Conservation (phyloP, 2,888 invertebrate genomes). For the Eupelmus urozonus region DNA sequence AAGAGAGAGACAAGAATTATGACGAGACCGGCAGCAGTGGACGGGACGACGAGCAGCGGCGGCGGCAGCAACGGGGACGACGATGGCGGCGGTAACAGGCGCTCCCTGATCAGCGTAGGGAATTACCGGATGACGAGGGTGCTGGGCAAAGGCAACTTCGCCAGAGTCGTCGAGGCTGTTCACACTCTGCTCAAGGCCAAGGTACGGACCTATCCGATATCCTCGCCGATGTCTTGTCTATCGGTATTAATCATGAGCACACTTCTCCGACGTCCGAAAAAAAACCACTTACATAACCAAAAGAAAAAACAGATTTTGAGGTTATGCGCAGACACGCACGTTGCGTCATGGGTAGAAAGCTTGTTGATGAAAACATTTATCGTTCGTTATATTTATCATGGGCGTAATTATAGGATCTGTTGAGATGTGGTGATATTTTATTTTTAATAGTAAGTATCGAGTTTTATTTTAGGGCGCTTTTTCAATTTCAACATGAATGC, state of each 20-base stretch:
- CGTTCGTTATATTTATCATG: not conserved
- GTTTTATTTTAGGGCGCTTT: too few relatives aligned
- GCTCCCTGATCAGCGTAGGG: constrained; percentile 81
- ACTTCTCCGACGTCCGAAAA: not conserved
- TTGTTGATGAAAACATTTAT: constrained; percentile 8
- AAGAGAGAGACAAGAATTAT: constrained; percentile 18
- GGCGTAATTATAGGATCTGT: not conserved
- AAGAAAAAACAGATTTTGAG: constrained; percentile 1
- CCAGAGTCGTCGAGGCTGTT: constrained; percentile 85
- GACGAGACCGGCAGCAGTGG: not conserved
- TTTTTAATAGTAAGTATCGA: constrained; percentile 8
- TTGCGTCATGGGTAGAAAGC: constrained; percentile 26
- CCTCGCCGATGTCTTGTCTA: too few relatives aligned
- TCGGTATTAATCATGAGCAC: not conserved
- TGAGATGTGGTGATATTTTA: not conserved
- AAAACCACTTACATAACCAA: constrained; percentile 4
- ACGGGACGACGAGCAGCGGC: constrained; percentile 9
- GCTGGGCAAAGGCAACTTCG: constrained; percentile 88
- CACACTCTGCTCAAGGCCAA: constrained; percentile 84
- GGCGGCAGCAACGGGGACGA: not conserved
- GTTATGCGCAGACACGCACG: not conserved
- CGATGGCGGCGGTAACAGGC: constrained; percentile 38
- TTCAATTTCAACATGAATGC: too few relatives aligned
- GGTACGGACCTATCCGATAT: constrained; percentile 77
- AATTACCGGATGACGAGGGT: constrained; percentile 85